Percentiles rank a stretch among this genome's conserved stretches.
phyloP scores from a whole-genome alignment of 1,140 invertebrate species.

The Paraescarpia echinospica region DNA sequence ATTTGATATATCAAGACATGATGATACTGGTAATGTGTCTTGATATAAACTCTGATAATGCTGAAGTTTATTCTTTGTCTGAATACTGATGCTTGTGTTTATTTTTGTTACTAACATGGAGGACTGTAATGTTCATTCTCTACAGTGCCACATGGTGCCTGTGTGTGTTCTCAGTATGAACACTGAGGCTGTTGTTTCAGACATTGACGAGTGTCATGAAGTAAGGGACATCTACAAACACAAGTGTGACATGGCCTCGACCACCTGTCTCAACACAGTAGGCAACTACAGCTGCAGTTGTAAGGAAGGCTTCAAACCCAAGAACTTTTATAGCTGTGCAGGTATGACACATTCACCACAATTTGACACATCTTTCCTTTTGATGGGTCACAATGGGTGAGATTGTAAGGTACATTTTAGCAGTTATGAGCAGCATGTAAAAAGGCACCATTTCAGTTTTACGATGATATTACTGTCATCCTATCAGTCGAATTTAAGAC shows the following conservation, averaged over 20 bases:
- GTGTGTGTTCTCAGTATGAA: background rate
- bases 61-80: background rate
- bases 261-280: background rate
- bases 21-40: too few relatives aligned
- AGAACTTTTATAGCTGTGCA: background rate
- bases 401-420: too few relatives aligned
- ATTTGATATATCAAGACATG: too few relatives aligned
- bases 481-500: too few relatives aligned
- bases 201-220: background rate
- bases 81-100: background rate
- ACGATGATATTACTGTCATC: too few relatives aligned
- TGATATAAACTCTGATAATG: too few relatives aligned
- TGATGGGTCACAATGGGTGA: too few relatives aligned
- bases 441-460: too few relatives aligned
- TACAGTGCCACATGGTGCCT: background rate
- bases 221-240: background rate
- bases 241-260: background rate
- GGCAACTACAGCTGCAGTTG: slow-evolving; percentile 12
- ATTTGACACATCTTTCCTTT: background rate
- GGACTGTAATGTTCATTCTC: background rate
- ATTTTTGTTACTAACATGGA: background rate
- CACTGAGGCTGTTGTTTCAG: background rate
- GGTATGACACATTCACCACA: background rate
- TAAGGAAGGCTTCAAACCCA: background rate
- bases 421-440: too few relatives aligned